Conservation (phyloP, 2,113 vertebrate species). For the Laticauda colubrina region DNA sequence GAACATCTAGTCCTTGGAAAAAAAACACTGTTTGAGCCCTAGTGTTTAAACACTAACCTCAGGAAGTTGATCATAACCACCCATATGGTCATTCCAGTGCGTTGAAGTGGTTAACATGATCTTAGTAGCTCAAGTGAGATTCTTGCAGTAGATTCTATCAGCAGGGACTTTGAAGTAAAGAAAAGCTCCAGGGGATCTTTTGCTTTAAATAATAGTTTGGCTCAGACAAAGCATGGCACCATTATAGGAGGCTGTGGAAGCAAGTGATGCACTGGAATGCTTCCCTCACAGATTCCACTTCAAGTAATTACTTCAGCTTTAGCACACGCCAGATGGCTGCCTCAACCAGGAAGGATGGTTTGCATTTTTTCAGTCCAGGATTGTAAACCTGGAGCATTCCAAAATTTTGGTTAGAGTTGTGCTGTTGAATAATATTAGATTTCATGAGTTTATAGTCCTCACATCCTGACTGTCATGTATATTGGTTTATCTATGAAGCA, state of each 20-base stretch:
- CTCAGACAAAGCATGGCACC: background rate
- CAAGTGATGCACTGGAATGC: background rate
- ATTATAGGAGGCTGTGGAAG: background rate
- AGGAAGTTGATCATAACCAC: background rate
- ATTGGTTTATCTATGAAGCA: background rate
- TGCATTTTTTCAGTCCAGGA: background rate
- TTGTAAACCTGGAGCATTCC: background rate
- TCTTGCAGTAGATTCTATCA: background rate
- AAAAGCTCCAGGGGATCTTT: background rate
- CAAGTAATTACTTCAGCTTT: background rate
- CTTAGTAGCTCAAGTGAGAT: background rate
- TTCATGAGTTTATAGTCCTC: background rate
- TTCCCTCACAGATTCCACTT: background rate
- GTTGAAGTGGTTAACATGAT: slow-evolving; percentile 33
- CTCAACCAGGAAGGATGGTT: background rate
- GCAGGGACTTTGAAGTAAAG: background rate
- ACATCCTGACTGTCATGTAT: background rate
- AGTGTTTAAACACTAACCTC: slow-evolving; percentile 34
- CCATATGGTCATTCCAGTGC: background rate
- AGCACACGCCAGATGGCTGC: background rate
- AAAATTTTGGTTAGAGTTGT: background rate
- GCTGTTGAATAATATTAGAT: background rate
- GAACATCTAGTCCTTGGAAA: background rate
- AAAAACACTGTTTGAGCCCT: background rate
- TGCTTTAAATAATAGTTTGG: background rate